phyloP scores from a whole-genome alignment of 2,888 invertebrate species.

The Diloba caeruleocephala region DNA sequence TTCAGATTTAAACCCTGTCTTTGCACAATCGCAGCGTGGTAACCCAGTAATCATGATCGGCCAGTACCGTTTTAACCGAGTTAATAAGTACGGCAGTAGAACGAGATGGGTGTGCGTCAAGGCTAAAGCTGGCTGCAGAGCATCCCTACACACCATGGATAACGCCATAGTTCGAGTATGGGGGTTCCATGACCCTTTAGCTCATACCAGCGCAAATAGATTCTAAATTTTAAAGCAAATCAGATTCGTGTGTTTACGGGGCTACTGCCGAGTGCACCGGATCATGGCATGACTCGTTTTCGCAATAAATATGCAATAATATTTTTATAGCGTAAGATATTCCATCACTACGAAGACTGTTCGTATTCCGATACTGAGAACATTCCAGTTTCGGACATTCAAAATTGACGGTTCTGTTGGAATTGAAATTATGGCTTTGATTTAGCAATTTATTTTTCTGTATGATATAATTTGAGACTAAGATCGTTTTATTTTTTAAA shows the following conservation, averaged over 20 bases:
- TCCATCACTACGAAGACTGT: conserved; percentile 19
- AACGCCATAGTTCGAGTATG: conserved; percentile 85
- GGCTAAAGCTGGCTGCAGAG: conserved; percentile 83
- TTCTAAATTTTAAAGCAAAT: conserved; percentile 59
- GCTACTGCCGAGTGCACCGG: neutral
- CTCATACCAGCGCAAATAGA: conserved; percentile 83
- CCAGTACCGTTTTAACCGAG: conserved; percentile 83
- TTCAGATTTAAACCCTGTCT: conserved; percentile 84
- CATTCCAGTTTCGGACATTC: conserved; percentile 38
- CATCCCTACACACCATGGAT: conserved; percentile 83
- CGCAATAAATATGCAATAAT: conserved; percentile 46
- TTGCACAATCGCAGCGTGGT: conserved; percentile 83
- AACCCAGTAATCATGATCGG: conserved; percentile 87
- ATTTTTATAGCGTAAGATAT: conserved; percentile 32
- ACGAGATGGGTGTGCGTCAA: conserved; percentile 86
- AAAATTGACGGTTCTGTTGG: conserved; percentile 2
- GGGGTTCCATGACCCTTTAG: conserved; percentile 83
- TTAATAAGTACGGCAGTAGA: conserved; percentile 82
- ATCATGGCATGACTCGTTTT: conserved; percentile 30
- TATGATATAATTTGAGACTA: neutral
- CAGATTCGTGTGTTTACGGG: neutral
- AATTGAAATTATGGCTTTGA: conserved; percentile 1
- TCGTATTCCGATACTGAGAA: conserved; percentile 18
- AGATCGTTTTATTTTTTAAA: too few relatives aligned
- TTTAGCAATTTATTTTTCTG: conserved; percentile 10